Evolutionary conservation across 2,888 invertebrate genomes (phyloP).

Genomic region (Tortrix viridana): DNA sequence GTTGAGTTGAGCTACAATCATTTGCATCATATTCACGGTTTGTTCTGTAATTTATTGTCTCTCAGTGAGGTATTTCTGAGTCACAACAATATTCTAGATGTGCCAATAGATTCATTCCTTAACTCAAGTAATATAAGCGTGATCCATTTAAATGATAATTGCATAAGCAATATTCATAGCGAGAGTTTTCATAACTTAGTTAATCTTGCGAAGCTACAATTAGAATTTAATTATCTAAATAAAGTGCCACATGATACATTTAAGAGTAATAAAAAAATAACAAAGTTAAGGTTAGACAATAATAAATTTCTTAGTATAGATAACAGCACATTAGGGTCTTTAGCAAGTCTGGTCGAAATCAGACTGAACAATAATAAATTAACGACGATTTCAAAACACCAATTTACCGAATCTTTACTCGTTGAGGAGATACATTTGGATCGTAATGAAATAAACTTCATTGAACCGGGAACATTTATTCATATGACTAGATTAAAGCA

Average conservation of each 20-base stretch:
- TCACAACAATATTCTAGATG: slow-evolving; percentile 95
- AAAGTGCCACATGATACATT: slow-evolving; percentile 91
- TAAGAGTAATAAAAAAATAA: slow-evolving; percentile 89
- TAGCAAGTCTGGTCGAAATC: slow-evolving; percentile 89
- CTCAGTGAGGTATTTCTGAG: slow-evolving; percentile 91
- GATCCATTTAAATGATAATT: slow-evolving; percentile 93
- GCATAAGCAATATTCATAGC: slow-evolving; percentile 91
- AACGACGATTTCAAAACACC: slow-evolving; percentile 88
- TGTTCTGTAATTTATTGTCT: slow-evolving; percentile 92
- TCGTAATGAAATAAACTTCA: slow-evolving; percentile 91
- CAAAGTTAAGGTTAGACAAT: slow-evolving; percentile 92
- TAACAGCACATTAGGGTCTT: slow-evolving; percentile 90
- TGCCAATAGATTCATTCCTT: slow-evolving; percentile 92
- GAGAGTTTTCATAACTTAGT: slow-evolving; percentile 90
- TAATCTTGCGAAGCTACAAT: slow-evolving; percentile 91
- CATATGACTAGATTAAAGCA: slow-evolving; percentile 90
- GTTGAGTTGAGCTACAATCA: slow-evolving; percentile 95
- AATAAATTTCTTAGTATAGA: slow-evolving; percentile 92
- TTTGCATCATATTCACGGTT: slow-evolving; percentile 92
- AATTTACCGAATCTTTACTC: slow-evolving; percentile 90
- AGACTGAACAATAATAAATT: slow-evolving; percentile 93
- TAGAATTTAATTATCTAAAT: slow-evolving; percentile 93
- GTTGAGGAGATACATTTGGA: slow-evolving; percentile 93
- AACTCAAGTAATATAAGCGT: slow-evolving; percentile 91
- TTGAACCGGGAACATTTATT: slow-evolving; percentile 91